Evolutionary conservation across 2,888 invertebrate species (phyloP), one percentile per base, ranked within the genome.

Genomic region (Synergus umbraculus): DNA sequence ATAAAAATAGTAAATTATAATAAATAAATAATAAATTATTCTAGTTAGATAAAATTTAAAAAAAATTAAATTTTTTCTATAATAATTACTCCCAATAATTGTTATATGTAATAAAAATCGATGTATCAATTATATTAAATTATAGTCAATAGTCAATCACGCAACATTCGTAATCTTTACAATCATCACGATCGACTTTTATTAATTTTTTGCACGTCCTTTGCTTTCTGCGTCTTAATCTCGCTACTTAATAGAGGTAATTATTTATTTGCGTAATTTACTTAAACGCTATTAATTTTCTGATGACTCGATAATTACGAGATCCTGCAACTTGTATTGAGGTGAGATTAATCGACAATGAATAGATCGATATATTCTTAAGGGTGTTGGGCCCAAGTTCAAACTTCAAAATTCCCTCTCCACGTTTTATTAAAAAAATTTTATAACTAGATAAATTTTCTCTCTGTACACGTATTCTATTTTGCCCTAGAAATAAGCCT

Each of bases 201-300:
- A 66, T 22, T 46, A 44, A 44, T 67, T 67, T 66, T 44, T 66
- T 41, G n/a, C 18, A 29, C 15, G 15, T 15, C 13, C 37, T 37
- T n/a, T 29, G 13, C 29, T 29, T 73, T 73, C 29, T 73, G n/a
- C 49, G 54, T 49, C 46, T 73, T 54, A 73, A 49, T 73, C 49
- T 49, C 49, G 15, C 15, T 15, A 29, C 43, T 66, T 15, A 41
- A 22, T 49, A 29, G 15, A 15, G 10, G 5, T n/a, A 29, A 5
- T 54, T 49, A 73, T 73, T 54, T 49, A 49, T 73, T 49, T n/a
- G 37, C 49, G 69, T 73, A 54, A 73, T 73, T 73, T 73, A 73
- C 69, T 73, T 73, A 54, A 73, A 73, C 49, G 29, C 69, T 13
- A 73, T 22, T 73, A 73, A 73, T 73, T 73, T 73, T 73, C 69